phyloP scores from a whole-genome alignment of 2,797 vertebrate species.

The Aselliscus stoliczkanus region DNA sequence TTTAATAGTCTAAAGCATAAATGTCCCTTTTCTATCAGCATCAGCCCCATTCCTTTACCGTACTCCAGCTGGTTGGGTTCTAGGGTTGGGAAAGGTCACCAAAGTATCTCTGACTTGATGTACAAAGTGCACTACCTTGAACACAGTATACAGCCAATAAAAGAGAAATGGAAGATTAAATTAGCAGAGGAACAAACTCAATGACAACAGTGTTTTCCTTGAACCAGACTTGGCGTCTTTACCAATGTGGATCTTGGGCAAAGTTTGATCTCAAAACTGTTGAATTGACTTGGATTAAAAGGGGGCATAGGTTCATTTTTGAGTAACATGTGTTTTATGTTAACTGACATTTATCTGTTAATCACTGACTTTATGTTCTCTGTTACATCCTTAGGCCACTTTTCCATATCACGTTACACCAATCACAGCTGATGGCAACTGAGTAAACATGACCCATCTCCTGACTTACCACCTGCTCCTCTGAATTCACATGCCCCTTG shows the following conservation, averaged over 20 bases:
- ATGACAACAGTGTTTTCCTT: background rate
- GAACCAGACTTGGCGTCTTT: background rate
- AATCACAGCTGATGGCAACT: slow-evolving; percentile 48
- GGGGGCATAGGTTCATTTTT: background rate
- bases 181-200: background rate
- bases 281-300: background rate
- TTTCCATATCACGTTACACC: background rate
- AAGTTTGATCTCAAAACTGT: background rate
- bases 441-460: slow-evolving; percentile 26
- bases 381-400: slow-evolving; percentile 7
- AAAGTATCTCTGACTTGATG: background rate
- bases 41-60: background rate
- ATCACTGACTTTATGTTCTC: background rate
- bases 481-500: slow-evolving; percentile 12
- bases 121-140: background rate
- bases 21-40: background rate
- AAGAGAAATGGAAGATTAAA: background rate
- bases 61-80: background rate
- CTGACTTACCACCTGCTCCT: background rate
- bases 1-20: background rate
- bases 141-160: background rate
- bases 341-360: slow-evolving; percentile 22
- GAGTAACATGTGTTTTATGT: slow-evolving; percentile 47
- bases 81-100: background rate
- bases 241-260: background rate